A percentile compares a stretch with the other conserved stretches of the same genome.
Conservation (phyloP, 2,797 vertebrate species). For the Anniella stebbinsi region DNA sequence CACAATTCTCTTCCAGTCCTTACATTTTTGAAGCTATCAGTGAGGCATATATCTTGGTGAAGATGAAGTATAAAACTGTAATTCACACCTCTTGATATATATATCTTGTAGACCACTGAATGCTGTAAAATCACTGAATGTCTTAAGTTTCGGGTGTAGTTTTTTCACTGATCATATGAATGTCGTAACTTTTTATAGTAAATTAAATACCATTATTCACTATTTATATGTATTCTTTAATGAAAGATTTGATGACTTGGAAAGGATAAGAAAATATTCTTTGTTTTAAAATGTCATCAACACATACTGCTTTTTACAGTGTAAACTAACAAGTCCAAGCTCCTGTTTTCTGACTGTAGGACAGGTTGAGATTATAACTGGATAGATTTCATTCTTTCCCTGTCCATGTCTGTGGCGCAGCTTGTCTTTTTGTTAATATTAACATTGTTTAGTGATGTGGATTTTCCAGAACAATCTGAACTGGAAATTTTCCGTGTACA, state of each 20-base stretch:
- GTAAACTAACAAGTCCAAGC: not conserved
- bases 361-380: not conserved
- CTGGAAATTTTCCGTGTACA: too few relatives aligned
- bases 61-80: slow-evolving; percentile 3
- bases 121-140: not conserved
- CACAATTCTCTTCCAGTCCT: not conserved
- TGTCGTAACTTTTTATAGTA: not conserved
- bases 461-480: not conserved
- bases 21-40: slow-evolving; percentile 13
- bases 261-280: too few relatives aligned
- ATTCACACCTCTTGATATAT: slow-evolving; percentile 16
- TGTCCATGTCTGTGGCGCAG: not conserved
- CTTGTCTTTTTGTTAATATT: not conserved
- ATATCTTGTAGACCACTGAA: not conserved
- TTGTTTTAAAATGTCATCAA: not conserved
- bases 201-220: not conserved
- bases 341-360: not conserved
- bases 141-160: not conserved
- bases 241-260: not conserved
- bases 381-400: not conserved
- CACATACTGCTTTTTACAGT: not conserved
- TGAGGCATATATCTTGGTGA: not conserved
- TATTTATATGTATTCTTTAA: not conserved
- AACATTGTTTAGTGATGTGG: too few relatives aligned
- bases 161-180: not conserved